Conservation (phyloP, 2,888 invertebrate species). For the Volucella bombylans region DNA sequence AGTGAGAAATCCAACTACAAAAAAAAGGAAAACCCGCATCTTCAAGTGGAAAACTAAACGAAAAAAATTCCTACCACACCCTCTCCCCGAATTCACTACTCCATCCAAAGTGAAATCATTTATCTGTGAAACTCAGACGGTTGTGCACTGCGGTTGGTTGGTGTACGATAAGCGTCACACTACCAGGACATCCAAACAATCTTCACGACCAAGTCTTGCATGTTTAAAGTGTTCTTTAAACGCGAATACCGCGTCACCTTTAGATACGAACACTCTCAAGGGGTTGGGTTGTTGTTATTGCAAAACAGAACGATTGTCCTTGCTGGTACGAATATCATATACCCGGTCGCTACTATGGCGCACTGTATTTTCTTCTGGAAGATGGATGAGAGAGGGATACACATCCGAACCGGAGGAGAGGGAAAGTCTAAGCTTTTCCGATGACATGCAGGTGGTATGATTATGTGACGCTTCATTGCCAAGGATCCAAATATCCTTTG, state of each 20-base stretch:
- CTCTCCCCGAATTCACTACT: neutral
- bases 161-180: conserved; percentile 52
- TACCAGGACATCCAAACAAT: neutral
- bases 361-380: conserved; percentile 17
- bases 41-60: conserved; percentile 20
- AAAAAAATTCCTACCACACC: conserved; percentile 27
- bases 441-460: conserved; percentile 42
- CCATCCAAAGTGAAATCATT: conserved; percentile 43
- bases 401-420: neutral
- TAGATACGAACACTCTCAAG: no score
- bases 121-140: conserved; percentile 57
- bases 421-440: conserved; percentile 13
- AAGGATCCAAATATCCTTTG: conserved; percentile 63
- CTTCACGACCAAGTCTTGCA: neutral
- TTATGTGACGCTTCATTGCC: conserved; percentile 38
- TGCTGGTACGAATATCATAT: conserved; percentile 17
- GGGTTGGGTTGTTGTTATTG: neutral
- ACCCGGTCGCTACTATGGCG: neutral
- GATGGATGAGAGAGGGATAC: conserved; percentile 26
- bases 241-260: neutral
- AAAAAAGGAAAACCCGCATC: neutral
- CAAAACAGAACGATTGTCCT: conserved; percentile 18
- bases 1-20: neutral
- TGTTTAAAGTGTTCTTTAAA: neutral
- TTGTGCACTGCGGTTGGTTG: conserved; percentile 47